phyloP scores from a whole-genome alignment of 2,888 invertebrate species.

The Plagodis dolabraria region DNA sequence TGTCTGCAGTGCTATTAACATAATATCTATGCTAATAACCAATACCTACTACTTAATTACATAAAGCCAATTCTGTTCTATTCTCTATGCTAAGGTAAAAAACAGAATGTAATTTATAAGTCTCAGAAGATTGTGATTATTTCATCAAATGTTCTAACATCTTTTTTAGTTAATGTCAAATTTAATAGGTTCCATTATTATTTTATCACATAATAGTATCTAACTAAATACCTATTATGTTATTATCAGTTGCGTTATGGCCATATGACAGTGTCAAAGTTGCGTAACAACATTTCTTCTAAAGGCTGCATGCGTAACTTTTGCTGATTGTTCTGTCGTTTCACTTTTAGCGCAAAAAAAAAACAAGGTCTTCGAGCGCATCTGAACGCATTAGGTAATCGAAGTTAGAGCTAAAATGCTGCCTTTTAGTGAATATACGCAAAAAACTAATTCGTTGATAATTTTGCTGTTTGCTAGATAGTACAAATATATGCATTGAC shows the following conservation, averaged over 20 bases:
- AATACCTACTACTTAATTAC: conserved; percentile 18
- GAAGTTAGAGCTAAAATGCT: conserved; percentile 9
- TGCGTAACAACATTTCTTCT: conserved; percentile 37
- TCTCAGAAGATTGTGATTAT: background rate
- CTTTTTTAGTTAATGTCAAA: conserved; percentile 15
- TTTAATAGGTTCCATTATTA: conserved; percentile 4
- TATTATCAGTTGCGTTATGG: conserved; percentile 9
- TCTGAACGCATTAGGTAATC: conserved; percentile 40
- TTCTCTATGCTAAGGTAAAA: conserved; percentile 1
- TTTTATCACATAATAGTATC: conserved; percentile 6
- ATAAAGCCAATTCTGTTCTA: conserved; percentile 15
- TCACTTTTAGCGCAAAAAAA: conserved; percentile 53
- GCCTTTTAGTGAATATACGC: too few species aligned
- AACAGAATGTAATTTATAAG: conserved; percentile 1
- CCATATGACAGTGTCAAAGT: conserved; percentile 12
- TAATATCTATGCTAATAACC: conserved; percentile 3
- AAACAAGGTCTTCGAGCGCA: conserved; percentile 43
- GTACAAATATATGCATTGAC: too few species aligned
- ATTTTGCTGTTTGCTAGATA: too few species aligned
- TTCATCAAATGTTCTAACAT: conserved; percentile 8
- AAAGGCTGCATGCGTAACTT: conserved; percentile 37
- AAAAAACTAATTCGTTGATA: too few species aligned
- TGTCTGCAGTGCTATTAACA: conserved; percentile 7
- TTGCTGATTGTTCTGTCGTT: conserved; percentile 46
- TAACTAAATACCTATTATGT: background rate